These are phyloP conservation scores for Beaufortia kweichowensis DNA, from an alignment of 2,113 vertebrate species.

Conservation along the genomic window DNA sequence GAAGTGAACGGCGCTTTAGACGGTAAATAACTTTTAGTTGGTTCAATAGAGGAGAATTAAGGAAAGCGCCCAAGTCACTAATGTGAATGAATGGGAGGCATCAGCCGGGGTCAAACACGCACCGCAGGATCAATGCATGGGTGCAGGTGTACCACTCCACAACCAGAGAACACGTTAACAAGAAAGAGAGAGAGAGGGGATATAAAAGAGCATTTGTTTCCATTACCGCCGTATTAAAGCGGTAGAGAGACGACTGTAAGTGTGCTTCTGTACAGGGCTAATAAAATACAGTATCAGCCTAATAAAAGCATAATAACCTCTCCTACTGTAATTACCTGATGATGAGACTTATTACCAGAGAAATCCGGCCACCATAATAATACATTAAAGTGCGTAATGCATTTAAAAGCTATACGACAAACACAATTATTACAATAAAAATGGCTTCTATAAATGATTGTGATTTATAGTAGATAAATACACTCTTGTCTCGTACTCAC, in stretches of 20 bases:
- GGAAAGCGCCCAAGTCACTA: constrained; percentile 71
- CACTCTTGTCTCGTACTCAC: not conserved
- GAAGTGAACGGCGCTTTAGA: constrained; percentile 56
- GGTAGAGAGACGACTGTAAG: constrained; percentile 48
- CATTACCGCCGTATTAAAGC: constrained; percentile 74
- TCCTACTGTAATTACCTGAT: constrained; percentile 44
- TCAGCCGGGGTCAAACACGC: constrained; percentile 72
- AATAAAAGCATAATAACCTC: constrained; percentile 33
- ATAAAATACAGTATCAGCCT: constrained; percentile 59
- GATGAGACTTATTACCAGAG: constrained; percentile 44
- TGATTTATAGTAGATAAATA: constrained; percentile 66
- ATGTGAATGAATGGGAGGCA: constrained; percentile 81
- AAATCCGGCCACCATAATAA: constrained; percentile 63
- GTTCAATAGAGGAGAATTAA: constrained; percentile 78
- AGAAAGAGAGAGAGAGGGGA: constrained; percentile 40
- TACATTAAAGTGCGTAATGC: constrained; percentile 65
- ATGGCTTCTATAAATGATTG: constrained; percentile 48
- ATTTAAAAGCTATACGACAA: constrained; percentile 64
- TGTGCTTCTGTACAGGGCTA: constrained; percentile 64
- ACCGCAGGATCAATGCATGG: constrained; percentile 75
- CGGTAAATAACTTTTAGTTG: constrained; percentile 76
- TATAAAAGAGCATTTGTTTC: constrained; percentile 70
- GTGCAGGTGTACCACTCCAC: constrained; percentile 68
- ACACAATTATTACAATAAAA: constrained; percentile 59
- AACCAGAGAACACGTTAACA: constrained; percentile 11